phyloP scores from a whole-genome alignment of 2,888 invertebrate genomes.

The Brachynemurus nebulosus region DNA sequence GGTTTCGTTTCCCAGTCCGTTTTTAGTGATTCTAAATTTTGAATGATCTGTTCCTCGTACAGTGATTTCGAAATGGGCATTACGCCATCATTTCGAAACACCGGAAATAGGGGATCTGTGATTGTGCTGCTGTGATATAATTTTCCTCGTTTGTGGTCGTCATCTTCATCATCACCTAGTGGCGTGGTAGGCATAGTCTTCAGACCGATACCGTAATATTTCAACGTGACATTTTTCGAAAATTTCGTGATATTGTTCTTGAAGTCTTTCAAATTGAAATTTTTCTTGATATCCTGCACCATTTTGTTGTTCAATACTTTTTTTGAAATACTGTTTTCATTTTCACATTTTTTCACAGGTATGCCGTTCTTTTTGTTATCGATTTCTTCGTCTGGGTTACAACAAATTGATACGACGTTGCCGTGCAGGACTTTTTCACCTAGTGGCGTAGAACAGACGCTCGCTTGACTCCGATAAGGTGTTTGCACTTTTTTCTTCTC shows the following conservation, averaged over 20 bases:
- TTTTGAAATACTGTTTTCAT: conserved; percentile 6
- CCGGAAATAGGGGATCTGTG: conserved; percentile 64
- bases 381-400: conserved; percentile 38
- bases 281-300: conserved; percentile 24
- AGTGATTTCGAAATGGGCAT: conserved; percentile 57
- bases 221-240: conserved; percentile 41
- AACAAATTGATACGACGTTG: conserved; percentile 60
- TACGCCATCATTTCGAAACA: conserved; percentile 61
- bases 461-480: conserved; percentile 52
- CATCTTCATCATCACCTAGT: not conserved
- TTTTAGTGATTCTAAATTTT: conserved; percentile 38
- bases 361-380: conserved; percentile 18
- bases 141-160: conserved; percentile 28
- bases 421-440: conserved; percentile 61
- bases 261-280: conserved; percentile 47
- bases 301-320: conserved; percentile 16
- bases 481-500: conserved; percentile 30
- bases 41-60: conserved; percentile 53
- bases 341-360: conserved; percentile 13
- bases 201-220: conserved; percentile 36
- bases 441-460: conserved; percentile 66
- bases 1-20: conserved; percentile 1
- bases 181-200: conserved; percentile 1
- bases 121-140: conserved; percentile 45
- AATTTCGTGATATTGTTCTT: conserved; percentile 44